phyloP scores from a whole-genome alignment of 2,888 invertebrate species.

The Dolichomitus sp. region DNA sequence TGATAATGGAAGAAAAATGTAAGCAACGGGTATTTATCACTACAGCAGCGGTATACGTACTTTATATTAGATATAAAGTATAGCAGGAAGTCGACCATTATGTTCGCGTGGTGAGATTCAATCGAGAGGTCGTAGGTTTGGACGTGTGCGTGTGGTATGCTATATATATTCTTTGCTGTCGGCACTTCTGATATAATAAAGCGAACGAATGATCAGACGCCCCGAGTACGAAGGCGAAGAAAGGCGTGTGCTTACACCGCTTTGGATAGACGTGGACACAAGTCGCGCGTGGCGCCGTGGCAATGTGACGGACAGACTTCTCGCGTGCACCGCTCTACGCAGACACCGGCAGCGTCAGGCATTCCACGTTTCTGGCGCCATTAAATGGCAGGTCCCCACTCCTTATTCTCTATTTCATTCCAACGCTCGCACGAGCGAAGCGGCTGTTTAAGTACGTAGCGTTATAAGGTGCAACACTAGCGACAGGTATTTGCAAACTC shows the following conservation, averaged over 20 bases:
- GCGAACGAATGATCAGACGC: constrained; percentile 45
- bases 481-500: constrained; percentile 76
- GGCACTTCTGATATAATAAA: constrained; percentile 52
- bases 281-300: constrained; percentile 50
- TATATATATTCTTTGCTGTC: constrained; percentile 24
- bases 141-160: not conserved
- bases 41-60: not conserved
- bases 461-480: constrained; percentile 49
- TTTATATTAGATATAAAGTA: constrained; percentile 35
- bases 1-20: too few relatives aligned
- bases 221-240: constrained; percentile 38
- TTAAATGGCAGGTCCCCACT: constrained; percentile 71
- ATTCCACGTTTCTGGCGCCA: constrained; percentile 76
- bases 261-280: constrained; percentile 33
- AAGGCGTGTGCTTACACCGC: constrained; percentile 28
- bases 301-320: constrained; percentile 40
- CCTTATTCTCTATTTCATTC: constrained; percentile 43
- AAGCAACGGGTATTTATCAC: constrained; percentile 4
- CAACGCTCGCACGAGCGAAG: constrained; percentile 64
- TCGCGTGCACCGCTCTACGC: constrained; percentile 36
- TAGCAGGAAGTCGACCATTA: constrained; percentile 47
- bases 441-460: constrained; percentile 49
- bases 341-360: constrained; percentile 41
- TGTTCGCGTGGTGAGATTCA: constrained; percentile 45
- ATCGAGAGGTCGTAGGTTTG: constrained; percentile 13